phyloP scores from a whole-genome alignment of 2,888 invertebrate species.

The Thyatira batis region DNA sequence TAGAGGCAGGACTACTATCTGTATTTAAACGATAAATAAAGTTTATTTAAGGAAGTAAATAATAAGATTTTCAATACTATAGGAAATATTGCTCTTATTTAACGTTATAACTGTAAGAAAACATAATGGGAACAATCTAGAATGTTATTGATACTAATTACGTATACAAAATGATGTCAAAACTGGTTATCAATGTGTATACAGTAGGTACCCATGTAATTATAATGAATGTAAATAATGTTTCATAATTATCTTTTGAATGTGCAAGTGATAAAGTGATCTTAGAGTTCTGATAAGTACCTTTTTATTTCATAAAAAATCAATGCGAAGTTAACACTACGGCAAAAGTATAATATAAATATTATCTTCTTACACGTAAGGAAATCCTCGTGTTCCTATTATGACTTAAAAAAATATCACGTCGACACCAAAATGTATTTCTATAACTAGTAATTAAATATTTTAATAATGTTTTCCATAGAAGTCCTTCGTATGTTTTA shows the following conservation, averaged over 20 bases:
- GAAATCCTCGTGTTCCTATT: too few species aligned
- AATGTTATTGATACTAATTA: not conserved
- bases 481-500: too few species aligned
- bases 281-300: not conserved
- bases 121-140: not conserved
- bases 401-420: too few species aligned
- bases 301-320: not conserved
- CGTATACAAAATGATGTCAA: not conserved
- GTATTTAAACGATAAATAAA: constrained; percentile 27
- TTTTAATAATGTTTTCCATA: too few species aligned
- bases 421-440: too few species aligned
- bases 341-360: too few species aligned
- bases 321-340: too few species aligned
- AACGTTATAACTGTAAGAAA: too few species aligned
- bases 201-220: not conserved
- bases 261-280: not conserved
- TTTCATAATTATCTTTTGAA: not conserved
- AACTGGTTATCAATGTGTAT: constrained; percentile 13
- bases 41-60: not conserved
- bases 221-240: constrained; percentile 2
- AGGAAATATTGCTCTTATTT: too few species aligned
- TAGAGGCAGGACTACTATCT: constrained; percentile 81
- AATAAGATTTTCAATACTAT: too few species aligned
- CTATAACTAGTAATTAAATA: too few species aligned
- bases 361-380: too few species aligned